phyloP scores from a whole-genome alignment of 1,140 invertebrate species.

The Megalonaias nervosa region DNA sequence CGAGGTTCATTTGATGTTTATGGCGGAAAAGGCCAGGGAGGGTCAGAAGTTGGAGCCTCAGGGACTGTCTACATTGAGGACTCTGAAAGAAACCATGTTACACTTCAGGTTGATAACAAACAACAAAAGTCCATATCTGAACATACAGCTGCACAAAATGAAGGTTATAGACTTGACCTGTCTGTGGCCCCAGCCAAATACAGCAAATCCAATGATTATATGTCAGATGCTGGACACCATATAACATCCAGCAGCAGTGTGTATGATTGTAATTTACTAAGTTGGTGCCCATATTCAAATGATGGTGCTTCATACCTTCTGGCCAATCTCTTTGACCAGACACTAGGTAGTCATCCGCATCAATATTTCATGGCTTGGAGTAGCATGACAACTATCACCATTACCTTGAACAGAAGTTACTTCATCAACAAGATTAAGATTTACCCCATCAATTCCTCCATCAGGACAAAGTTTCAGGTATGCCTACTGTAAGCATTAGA shows the following conservation, averaged over 20 bases:
- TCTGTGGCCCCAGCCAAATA: constrained; percentile 6
- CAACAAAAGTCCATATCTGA: constrained; percentile 43
- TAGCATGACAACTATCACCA: constrained; percentile 39
- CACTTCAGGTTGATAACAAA: constrained; percentile 52
- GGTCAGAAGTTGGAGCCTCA: constrained; percentile 50
- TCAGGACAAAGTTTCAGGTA: too few relatives aligned
- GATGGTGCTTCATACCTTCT: constrained; percentile 31
- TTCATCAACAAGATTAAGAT: constrained; percentile 54
- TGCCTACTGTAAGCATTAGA: too few relatives aligned
- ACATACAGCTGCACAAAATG: constrained; percentile 46
- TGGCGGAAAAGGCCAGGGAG: constrained; percentile 38
- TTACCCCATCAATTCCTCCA: constrained; percentile 25
- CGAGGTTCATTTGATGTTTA: constrained; percentile 49
- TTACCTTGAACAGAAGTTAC: constrained; percentile 33
- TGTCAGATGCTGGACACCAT: constrained; percentile 34
- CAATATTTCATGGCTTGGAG: constrained; percentile 47
- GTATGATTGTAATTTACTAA: too few relatives aligned
- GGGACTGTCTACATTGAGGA: constrained; percentile 55
- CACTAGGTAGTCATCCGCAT: constrained; percentile 22
- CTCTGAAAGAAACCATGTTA: constrained; percentile 28
- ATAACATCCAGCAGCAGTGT: constrained; percentile 22
- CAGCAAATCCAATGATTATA: constrained; percentile 37
- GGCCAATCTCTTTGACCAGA: constrained; percentile 59
- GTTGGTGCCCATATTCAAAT: constrained; percentile 21
- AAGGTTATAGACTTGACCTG: constrained; percentile 54